These are phyloP conservation scores for Acarapis woodi DNA, from an alignment of 1,140 invertebrate species.

Conservation along the genomic window DNA sequence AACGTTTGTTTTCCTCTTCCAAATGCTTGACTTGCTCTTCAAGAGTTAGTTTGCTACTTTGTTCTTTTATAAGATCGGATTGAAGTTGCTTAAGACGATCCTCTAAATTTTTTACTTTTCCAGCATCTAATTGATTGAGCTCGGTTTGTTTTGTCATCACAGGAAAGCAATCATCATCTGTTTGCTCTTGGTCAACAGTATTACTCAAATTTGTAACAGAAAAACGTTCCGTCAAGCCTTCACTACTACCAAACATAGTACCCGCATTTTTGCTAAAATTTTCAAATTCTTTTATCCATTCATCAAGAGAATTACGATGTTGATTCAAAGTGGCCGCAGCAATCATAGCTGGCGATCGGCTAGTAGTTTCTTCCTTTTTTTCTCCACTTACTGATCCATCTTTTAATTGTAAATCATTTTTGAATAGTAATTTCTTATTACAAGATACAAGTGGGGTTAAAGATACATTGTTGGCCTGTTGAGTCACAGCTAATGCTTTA, in stretches of 20 bases:
- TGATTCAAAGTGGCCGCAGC: too few species aligned
- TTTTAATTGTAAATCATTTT: too few species aligned
- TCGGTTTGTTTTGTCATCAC: background rate
- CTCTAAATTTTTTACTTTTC: constrained; percentile 16
- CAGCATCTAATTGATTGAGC: background rate
- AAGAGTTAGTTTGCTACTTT: constrained; percentile 9
- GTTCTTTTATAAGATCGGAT: constrained; percentile 17
- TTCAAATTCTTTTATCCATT: constrained; percentile 5
- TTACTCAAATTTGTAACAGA: background rate
- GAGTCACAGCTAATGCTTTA: too few species aligned
- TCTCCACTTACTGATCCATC: too few species aligned
- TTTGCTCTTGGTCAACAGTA: background rate
- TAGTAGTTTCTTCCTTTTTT: too few species aligned
- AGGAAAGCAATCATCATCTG: background rate
- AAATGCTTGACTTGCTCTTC: constrained; percentile 24
- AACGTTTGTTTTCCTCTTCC: constrained; percentile 46
- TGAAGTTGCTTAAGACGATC: constrained; percentile 15
- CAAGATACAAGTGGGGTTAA: too few species aligned
- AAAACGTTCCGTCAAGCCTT: too few species aligned
- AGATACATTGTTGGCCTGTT: too few species aligned
- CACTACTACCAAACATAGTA: too few species aligned
- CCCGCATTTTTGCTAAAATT: too few species aligned
- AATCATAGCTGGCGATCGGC: too few species aligned
- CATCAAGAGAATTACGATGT: constrained; percentile 3
- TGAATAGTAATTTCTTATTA: too few species aligned